Base-by-base conservation (phyloP, 2,113 vertebrate species). In the Empidonax traillii region DNA sequence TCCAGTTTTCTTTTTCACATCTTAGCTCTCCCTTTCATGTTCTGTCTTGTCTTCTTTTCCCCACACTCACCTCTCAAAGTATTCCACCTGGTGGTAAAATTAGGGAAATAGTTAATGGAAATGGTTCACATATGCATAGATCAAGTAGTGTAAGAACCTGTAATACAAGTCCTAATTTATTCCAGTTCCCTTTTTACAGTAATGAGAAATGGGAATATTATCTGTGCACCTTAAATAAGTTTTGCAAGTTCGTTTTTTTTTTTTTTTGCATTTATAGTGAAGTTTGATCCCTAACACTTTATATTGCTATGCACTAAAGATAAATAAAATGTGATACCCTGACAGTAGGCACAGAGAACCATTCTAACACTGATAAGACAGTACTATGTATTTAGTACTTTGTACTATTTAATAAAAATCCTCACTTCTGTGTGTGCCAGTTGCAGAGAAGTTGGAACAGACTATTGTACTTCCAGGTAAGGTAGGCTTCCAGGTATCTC, bases 31-130 rank as follows among this genome's bases (percentile, higher is more conserved):
- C 8, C 8, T 68, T 74, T 22, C 15, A 3, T 56, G 5, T 56
- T 76, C 51, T 83, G 10, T 39, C 44, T 68, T 81, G 55, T 3
- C 2, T n/a, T 46, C 15, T 66, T 68, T 82, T 83, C 30, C 12
- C 41, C 59, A 20, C n/a, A 44, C 16, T 85, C 10, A 3, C 23
- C 93, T 90, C 59, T 83, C 47, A 12, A 56, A 92, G 87, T 95
- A 84, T 95, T 96, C 90, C 94, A 94, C 85, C 92, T 96, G 87
- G 75, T 96, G 95, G 94, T 61, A 95, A 94, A 90, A 68, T 86
- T 65, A 72, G 76, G 79, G 72, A 94, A 88, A 82, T 15, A 52
- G 74, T 75, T 82, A 75, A 59, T 83, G 61, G 71, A 74, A 73
- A 51, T 58, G 27, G 51, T 84, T 91, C 23, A 9, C 7, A 18